Conservation (phyloP, 2,797 vertebrate genomes). For the Brachymystax lenok region DNA sequence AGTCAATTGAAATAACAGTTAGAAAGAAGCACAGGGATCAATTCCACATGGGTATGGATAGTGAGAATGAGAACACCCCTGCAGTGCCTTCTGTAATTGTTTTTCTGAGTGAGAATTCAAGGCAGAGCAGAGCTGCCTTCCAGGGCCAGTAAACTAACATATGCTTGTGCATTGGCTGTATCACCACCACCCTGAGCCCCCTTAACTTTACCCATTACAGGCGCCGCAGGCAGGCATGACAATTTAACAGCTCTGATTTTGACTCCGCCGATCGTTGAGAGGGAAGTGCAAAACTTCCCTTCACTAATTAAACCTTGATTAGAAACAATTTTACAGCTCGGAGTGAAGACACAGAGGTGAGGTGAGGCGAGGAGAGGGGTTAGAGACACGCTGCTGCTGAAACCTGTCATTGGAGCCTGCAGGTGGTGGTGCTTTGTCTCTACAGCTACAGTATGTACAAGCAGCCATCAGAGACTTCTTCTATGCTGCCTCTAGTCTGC, state of each 20-base stretch:
- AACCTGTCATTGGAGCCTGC: constrained; percentile 33
- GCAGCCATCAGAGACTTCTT: neutral
- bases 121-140: constrained; percentile 32
- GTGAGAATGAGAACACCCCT: constrained; percentile 27
- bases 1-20: constrained; percentile 51
- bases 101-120: constrained; percentile 53
- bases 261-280: constrained; percentile 59
- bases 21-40: neutral
- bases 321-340: constrained; percentile 41
- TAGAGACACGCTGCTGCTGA: constrained; percentile 18
- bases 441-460: neutral
- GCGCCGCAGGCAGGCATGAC: constrained; percentile 49
- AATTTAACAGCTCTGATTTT: constrained; percentile 62
- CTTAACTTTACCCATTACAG: constrained; percentile 56
- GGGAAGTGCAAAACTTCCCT: constrained; percentile 51
- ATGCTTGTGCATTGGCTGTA: constrained; percentile 45
- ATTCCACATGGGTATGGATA: constrained; percentile 33
- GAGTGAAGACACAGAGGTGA: constrained; percentile 32
- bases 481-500: neutral
- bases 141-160: constrained; percentile 20
- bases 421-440: constrained; percentile 30
- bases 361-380: constrained; percentile 16
- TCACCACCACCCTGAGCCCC: constrained; percentile 41
- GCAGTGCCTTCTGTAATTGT: constrained; percentile 60
- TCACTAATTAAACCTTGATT: constrained; percentile 71